Evolutionary conservation across 2,888 invertebrate species (phyloP), one percentile per base, ranked within the genome.

Genomic region (Schizaphis graminum): DNA sequence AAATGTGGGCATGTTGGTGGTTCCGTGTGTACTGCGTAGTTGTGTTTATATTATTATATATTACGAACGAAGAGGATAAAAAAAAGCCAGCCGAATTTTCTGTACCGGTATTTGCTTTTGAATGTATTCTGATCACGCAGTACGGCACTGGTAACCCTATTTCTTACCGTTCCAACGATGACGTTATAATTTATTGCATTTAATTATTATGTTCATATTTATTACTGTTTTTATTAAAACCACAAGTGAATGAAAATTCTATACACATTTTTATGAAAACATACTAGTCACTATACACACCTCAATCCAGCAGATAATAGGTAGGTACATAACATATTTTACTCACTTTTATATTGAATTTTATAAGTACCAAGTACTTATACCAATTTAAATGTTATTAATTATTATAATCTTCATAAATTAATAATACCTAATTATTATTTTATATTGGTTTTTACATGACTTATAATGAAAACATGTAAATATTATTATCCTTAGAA

Each of bases 61-160:
- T 35, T 44, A 84, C 56, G 44, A 1, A 56, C n/a, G 3, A 3
- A 44, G n/a, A 53, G 35, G 88, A 67, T 67, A 57, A 41, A 44
- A 61, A 67, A 47, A 77, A 49, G 67, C 49, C 67, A 11, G 67
- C 11, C 67, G 11, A 77, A 90, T 56, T 26, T 84, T 44, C 44
- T 87, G 86, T 26, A 53, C 26, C 47, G 67, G 91, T 49, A 49
- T 92, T 93, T 56, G 21, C 41, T 1, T 89, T 57, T 13, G 85
- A 90, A 90, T 28, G 93, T 90, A 93, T 85, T 93, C 93, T 16
- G 93, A 93, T 93, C 93, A 93, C 93, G 93, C 93, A 61, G 90
- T 24, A 49, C 49, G 13, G 11, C 49, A n/a, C 77, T 16, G 35
- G 35, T 67, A 49, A 67, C 77, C 28, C 53, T n/a, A 28, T 88